Conservation (phyloP, 2,888 invertebrate species). For the Spicauda simplicius region DNA sequence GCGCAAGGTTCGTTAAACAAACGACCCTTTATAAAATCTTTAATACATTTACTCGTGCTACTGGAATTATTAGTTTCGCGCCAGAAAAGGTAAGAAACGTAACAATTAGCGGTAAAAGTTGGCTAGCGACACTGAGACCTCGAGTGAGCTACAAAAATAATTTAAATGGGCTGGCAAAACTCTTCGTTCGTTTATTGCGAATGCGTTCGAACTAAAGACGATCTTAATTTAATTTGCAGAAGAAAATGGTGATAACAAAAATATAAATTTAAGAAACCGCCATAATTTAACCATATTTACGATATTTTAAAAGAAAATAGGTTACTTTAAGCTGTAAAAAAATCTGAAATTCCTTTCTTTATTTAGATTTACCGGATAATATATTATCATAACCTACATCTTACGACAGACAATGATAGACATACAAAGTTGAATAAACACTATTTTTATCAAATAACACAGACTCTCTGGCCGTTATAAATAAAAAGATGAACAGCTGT, state of each 20-base stretch:
- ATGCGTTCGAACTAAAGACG: conserved; percentile 7
- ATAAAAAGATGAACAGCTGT: conserved; percentile 7
- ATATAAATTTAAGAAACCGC: background rate
- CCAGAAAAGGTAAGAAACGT: conserved; percentile 22
- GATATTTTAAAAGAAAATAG: too few species aligned
- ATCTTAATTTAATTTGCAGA: background rate
- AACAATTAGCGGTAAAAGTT: conserved; percentile 42
- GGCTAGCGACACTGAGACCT: conserved; percentile 58
- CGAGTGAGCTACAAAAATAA: conserved; percentile 78
- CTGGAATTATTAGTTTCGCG: background rate
- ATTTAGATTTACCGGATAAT: background rate
- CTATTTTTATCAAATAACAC: background rate
- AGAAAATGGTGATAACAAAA: background rate
- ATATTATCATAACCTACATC: background rate
- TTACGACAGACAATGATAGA: conserved; percentile 1
- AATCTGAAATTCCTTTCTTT: background rate
- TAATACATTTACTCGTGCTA: background rate
- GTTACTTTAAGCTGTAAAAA: too few species aligned
- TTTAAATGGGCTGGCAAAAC: conserved; percentile 67
- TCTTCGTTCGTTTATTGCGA: conserved; percentile 29
- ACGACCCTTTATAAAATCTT: background rate
- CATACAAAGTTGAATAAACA: background rate
- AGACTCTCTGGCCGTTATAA: background rate
- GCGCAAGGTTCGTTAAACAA: conserved; percentile 76
- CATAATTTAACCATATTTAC: background rate